Percentiles rank a stretch among this genome's conserved stretches.
Conservation (phyloP, 2,113 vertebrate genomes). For the Vidua macroura region DNA sequence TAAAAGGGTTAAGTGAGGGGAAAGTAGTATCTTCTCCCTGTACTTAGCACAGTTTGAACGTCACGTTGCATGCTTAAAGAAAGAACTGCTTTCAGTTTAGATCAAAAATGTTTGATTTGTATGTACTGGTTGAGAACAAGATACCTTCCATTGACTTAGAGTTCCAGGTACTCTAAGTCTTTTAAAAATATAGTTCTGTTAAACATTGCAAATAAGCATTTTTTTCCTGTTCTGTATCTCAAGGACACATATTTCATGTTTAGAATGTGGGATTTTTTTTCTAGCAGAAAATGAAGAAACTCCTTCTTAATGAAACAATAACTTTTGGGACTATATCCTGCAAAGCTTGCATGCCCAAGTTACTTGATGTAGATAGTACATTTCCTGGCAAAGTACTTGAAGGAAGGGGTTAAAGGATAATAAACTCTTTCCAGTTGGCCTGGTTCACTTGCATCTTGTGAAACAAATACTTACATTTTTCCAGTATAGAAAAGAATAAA, state of each 20-base stretch:
- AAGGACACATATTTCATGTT: not conserved
- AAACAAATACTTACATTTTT: not conserved
- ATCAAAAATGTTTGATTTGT: not conserved
- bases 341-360: not conserved
- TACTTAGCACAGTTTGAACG: accelerated
- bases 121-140: not conserved
- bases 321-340: not conserved
- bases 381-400: not conserved
- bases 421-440: not conserved
- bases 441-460: not conserved
- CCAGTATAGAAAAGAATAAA: not conserved
- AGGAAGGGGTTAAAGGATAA: not conserved
- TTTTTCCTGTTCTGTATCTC: not conserved
- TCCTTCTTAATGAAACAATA: not conserved
- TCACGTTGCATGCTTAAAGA: not conserved
- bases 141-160: not conserved
- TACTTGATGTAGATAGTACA: not conserved
- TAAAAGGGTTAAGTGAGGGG: not conserved
- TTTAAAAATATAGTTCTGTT: not conserved
- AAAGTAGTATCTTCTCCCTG: not conserved
- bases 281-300: not conserved
- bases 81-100: not conserved
- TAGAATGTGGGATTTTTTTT: not conserved
- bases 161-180: not conserved
- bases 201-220: not conserved